Percentiles rank a stretch among this genome's conserved stretches.
These are phyloP conservation scores for Drosophila gunungcola DNA, from an alignment of 1,140 invertebrate species.

Conservation along the genomic window DNA sequence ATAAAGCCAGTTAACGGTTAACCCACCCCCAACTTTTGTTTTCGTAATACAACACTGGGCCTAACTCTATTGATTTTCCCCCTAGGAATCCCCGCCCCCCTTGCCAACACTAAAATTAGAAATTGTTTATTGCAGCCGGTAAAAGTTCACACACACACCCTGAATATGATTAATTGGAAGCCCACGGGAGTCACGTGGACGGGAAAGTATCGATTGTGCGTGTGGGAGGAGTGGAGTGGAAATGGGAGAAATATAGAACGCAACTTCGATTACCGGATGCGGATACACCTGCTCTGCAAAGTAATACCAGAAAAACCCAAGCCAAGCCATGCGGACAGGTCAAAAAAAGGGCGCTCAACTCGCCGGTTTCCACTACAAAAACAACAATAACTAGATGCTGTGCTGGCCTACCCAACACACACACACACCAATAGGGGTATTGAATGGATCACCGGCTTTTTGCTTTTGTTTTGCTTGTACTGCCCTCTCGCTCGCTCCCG, in stretches of 20 bases:
- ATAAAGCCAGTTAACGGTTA: conserved; percentile 40
- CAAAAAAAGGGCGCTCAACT: conserved; percentile 75
- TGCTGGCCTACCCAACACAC: conserved; percentile 61
- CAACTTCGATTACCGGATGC: conserved; percentile 26
- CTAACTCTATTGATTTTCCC: conserved; percentile 75
- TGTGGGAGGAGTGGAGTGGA: conserved; percentile 12
- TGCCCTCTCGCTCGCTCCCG: conserved; percentile 57
- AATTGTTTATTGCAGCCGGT: conserved; percentile 41
- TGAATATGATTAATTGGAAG: conserved; percentile 60
- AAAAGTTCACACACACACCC: conserved; percentile 32
- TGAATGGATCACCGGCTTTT: conserved; percentile 82
- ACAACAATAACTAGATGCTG: conserved; percentile 58
- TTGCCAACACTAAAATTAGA: conserved; percentile 62
- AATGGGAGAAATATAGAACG: conserved; percentile 4
- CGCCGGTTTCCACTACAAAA: conserved; percentile 59
- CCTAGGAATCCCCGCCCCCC: conserved; percentile 16
- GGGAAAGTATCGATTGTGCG: conserved; percentile 54
- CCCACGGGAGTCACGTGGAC: conserved; percentile 60
- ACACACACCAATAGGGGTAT: conserved; percentile 24
- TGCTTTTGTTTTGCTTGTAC: conserved; percentile 76
- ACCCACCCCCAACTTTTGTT: conserved; percentile 30
- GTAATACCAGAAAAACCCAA: conserved; percentile 52
- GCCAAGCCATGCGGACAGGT: conserved; percentile 68
- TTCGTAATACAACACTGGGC: conserved; percentile 60
- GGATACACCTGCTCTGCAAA: conserved; percentile 55